These are phyloP conservation scores for Smutsia temminckii DNA, from an alignment of 2,797 vertebrate genomes.

Conservation along the genomic window DNA sequence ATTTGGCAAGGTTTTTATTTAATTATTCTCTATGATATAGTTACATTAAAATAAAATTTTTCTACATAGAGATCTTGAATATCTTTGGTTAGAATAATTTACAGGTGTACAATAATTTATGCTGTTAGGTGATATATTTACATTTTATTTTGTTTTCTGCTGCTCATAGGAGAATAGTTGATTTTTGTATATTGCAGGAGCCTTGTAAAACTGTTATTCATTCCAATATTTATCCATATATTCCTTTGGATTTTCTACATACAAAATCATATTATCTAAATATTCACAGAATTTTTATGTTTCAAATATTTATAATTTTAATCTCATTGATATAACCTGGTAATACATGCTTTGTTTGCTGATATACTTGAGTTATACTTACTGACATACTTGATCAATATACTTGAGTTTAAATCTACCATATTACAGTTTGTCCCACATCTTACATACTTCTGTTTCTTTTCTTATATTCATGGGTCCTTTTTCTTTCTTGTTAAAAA, in stretches of 20 bases:
- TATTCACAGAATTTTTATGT: background rate
- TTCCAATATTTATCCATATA: background rate
- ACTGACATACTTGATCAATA: too few species aligned
- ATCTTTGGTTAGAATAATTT: background rate
- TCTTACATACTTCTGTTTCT: background rate
- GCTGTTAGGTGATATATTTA: background rate
- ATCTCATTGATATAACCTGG: background rate
- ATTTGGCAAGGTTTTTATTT: background rate
- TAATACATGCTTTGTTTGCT: too few species aligned
- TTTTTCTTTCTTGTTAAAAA: background rate
- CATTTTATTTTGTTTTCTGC: conserved; percentile 6
- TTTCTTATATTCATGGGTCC: background rate
- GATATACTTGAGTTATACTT: too few species aligned
- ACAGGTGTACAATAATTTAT: background rate
- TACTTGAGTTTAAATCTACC: background rate
- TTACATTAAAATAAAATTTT: background rate
- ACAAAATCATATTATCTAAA: background rate
- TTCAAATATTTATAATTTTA: background rate
- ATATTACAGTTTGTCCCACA: background rate
- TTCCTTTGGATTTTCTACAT: background rate
- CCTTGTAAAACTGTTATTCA: background rate
- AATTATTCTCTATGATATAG: background rate
- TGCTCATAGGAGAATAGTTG: background rate
- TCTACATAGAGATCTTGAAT: background rate
- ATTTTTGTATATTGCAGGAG: background rate